phyloP scores from a whole-genome alignment of 2,888 invertebrate genomes.

The Xiphydria camelus region DNA sequence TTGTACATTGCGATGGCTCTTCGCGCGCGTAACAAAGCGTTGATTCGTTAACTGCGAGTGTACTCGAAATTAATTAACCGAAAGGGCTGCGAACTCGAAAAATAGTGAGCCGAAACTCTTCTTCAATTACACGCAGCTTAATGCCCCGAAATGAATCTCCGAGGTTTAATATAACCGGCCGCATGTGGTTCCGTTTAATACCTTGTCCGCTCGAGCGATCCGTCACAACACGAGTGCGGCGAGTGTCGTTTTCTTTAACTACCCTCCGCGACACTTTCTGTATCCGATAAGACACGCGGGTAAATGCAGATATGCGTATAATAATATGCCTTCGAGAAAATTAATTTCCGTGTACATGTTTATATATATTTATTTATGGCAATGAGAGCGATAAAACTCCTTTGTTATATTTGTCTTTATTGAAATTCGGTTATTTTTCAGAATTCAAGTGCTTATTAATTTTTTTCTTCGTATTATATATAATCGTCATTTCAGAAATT shows the following conservation, averaged over 20 bases:
- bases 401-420: too few relatives aligned
- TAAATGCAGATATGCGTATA: too few relatives aligned
- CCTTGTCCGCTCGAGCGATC: neutral
- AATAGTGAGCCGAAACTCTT: neutral
- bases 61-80: neutral
- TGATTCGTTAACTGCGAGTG: neutral
- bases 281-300: too few relatives aligned
- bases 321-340: too few relatives aligned
- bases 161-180: constrained; percentile 2
- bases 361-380: neutral
- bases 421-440: too few relatives aligned
- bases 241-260: too few relatives aligned
- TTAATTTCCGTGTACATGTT: neutral
- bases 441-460: too few relatives aligned
- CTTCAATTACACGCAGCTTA: constrained; percentile 4
- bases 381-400: too few relatives aligned
- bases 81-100: neutral
- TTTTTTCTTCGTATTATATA: too few relatives aligned
- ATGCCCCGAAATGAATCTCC: constrained; percentile 1
- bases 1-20: too few relatives aligned
- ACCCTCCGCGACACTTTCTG: too few relatives aligned
- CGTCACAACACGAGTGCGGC: neutral
- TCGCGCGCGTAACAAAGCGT: too few relatives aligned
- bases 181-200: constrained; percentile 4
- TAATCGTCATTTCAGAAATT: neutral